Percentiles rank a stretch among this genome's conserved stretches.
phyloP scores from a whole-genome alignment of 2,888 invertebrate species.

The Leptopilina myrica region DNA sequence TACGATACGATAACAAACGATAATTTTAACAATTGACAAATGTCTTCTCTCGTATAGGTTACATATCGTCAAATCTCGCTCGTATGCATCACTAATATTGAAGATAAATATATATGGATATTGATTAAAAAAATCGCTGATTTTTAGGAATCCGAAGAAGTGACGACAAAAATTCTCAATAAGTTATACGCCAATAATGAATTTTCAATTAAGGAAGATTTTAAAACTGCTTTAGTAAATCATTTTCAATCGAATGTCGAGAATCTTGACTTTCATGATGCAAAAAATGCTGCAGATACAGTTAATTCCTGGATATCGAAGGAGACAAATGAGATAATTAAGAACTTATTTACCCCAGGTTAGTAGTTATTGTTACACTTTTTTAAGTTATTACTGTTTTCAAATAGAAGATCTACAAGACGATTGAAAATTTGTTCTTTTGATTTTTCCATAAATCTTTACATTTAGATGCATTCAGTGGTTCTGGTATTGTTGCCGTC shows the following conservation, averaged over 20 bases:
- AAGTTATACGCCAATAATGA: neutral
- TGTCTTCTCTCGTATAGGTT: no score
- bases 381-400: no score
- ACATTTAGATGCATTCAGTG: no score
- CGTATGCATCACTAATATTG: no score
- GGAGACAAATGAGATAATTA: neutral
- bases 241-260: neutral
- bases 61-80: no score
- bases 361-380: neutral
- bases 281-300: neutral
- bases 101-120: no score
- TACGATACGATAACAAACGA: no score
- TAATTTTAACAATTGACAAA: no score
- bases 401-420: no score
- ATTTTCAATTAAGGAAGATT: neutral
- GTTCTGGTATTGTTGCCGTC: no score
- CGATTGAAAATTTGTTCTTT: no score
- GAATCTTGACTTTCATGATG: neutral
- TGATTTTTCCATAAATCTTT: no score
- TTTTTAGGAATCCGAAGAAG: neutral
- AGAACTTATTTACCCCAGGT: neutral
- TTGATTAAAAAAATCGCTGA: neutral
- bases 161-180: neutral
- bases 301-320: neutral
- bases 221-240: neutral